Conservation (phyloP, 2,113 vertebrate species). For the Anolis sagrei region DNA sequence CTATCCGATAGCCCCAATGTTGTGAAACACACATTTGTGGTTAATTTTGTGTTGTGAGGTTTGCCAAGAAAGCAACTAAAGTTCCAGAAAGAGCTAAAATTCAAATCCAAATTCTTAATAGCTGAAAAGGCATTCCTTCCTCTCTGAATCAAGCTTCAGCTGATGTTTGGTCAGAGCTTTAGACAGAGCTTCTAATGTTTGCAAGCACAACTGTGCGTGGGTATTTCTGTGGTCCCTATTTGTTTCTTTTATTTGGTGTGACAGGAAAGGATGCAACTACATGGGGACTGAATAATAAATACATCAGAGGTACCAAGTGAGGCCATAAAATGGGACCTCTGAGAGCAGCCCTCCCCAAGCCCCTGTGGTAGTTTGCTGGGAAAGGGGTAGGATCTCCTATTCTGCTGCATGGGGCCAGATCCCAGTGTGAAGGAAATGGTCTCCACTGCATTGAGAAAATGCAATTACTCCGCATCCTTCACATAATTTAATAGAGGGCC, state of each 20-base stretch:
- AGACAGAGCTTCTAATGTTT: neutral
- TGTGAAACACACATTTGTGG: conserved; percentile 36
- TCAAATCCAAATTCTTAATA: neutral
- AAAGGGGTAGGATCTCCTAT: no score
- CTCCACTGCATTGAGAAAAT: neutral
- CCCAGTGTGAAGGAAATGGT: neutral
- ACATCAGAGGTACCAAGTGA: neutral
- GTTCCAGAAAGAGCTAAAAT: accelerated
- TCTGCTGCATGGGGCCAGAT: neutral
- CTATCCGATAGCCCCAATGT: neutral
- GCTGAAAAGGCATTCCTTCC: neutral
- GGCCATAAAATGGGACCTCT: neutral
- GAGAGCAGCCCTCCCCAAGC: no score
- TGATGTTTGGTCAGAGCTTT: neutral
- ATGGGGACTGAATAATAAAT: no score
- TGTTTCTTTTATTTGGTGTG: neutral
- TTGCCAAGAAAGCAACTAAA: accelerated
- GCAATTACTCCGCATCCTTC: neutral
- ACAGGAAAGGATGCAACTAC: neutral
- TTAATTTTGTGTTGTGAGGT: neutral
- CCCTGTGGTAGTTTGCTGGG: neutral
- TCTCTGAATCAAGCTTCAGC: neutral
- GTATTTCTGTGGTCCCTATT: neutral
- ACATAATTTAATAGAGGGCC: neutral
- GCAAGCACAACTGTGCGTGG: neutral